phyloP scores from a whole-genome alignment of 2,113 vertebrate species.

The Atractosteus spatula region DNA sequence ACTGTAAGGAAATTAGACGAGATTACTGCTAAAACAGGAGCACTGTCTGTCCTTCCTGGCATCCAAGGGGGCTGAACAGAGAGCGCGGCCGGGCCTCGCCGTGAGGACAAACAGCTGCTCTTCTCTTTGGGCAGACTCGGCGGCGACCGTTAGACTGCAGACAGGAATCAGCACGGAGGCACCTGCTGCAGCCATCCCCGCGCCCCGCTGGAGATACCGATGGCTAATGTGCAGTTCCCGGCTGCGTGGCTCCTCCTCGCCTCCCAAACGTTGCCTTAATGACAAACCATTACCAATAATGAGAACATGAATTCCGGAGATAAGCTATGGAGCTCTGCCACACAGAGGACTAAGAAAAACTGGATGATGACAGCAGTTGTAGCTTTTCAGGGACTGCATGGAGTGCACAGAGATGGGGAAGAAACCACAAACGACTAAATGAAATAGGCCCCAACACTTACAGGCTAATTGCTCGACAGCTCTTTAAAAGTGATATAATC shows the following conservation, averaged over 20 bases:
- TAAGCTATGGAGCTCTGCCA: conserved; percentile 30
- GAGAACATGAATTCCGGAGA: conserved; percentile 34
- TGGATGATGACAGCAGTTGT: conserved; percentile 19
- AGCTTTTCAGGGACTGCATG: background rate
- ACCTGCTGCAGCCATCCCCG: conserved; percentile 42
- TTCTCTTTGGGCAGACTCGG: conserved; percentile 53
- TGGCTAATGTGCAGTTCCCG: conserved; percentile 6
- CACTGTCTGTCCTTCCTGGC: conserved; percentile 51
- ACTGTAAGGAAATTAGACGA: conserved; percentile 45
- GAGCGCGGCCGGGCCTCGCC: conserved; percentile 34
- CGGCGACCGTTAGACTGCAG: conserved; percentile 60
- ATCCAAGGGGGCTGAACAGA: conserved; percentile 37
- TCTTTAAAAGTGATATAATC: background rate
- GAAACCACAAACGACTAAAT: background rate
- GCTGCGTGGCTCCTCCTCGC: conserved; percentile 19
- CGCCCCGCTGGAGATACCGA: conserved; percentile 10
- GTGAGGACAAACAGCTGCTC: conserved; percentile 49
- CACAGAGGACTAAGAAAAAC: conserved; percentile 34
- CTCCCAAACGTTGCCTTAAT: conserved; percentile 38
- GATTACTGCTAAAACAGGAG: conserved; percentile 48
- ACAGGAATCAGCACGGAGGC: conserved; percentile 24
- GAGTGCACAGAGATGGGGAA: background rate
- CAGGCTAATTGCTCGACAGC: background rate
- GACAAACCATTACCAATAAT: conserved; percentile 46
- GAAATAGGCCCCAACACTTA: background rate